Evolutionary conservation across 2,797 vertebrate species (phyloP).

Genomic region (Tarsius wallacei): DNA sequence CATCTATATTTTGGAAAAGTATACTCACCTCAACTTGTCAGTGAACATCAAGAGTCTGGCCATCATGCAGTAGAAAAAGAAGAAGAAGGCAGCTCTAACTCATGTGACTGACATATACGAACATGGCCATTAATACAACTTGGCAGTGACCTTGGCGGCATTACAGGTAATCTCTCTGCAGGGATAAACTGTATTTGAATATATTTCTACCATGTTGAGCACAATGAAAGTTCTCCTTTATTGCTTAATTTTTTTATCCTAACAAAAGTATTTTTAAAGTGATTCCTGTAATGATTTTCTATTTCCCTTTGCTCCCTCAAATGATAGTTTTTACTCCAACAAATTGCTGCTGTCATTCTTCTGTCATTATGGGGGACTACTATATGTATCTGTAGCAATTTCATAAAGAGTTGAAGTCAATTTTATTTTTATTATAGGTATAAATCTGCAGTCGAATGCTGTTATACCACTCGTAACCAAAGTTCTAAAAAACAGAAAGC

Average conservation of each 20-base stretch:
- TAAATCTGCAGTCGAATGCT: constrained; percentile 59
- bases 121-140: constrained; percentile 78
- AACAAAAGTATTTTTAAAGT: constrained; percentile 70
- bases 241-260: constrained; percentile 72
- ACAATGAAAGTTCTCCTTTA: constrained; percentile 66
- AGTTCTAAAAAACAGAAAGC: constrained; percentile 52
- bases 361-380: too few species aligned
- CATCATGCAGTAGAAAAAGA: constrained; percentile 61
- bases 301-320: constrained; percentile 35
- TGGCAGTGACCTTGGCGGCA: constrained; percentile 83
- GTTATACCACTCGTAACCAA: constrained; percentile 36
- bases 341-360: constrained; percentile 3
- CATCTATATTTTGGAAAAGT: constrained; percentile 74
- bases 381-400: constrained; percentile 65
- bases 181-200: constrained; percentile 79
- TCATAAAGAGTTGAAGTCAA: not conserved
- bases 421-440: constrained; percentile 71
- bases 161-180: constrained; percentile 74
- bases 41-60: constrained; percentile 70
- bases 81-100: constrained; percentile 75
- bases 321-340: not conserved
- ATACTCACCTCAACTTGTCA: constrained; percentile 83
- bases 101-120: constrained; percentile 71
- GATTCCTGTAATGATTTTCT: constrained; percentile 46
- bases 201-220: constrained; percentile 67